Conservation (phyloP, 2,888 invertebrate genomes). For the Scrobipalpa costella region DNA sequence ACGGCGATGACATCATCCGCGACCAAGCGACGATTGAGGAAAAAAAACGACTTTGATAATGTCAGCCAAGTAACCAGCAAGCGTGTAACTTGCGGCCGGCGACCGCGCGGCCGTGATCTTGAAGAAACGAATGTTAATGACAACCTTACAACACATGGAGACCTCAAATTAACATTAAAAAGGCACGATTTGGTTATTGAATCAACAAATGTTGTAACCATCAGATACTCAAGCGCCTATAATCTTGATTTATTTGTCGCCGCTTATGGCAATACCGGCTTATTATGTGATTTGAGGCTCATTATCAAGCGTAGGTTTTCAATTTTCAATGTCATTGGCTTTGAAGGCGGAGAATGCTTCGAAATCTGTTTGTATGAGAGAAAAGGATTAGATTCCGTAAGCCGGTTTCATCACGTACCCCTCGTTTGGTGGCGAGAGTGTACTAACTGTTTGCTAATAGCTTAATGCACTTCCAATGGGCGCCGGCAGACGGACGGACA, state of each 20-base stretch:
- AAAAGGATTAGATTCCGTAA: background rate
- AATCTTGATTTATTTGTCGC: constrained; percentile 46
- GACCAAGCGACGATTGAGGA: constrained; percentile 48
- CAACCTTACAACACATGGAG: constrained; percentile 38
- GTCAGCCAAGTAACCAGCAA: constrained; percentile 54
- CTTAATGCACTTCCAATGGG: constrained; percentile 68
- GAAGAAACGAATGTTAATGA: constrained; percentile 51
- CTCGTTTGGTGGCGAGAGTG: constrained; percentile 40
- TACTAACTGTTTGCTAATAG: constrained; percentile 69
- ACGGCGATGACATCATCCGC: constrained; percentile 68
- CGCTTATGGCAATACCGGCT: constrained; percentile 47
- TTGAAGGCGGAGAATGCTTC: background rate
- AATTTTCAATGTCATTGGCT: constrained; percentile 47
- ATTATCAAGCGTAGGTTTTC: constrained; percentile 48
- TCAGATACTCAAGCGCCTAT: constrained; percentile 35
- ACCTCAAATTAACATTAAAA: constrained; percentile 7
- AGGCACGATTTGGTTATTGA: background rate
- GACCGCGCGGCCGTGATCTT: constrained; percentile 76
- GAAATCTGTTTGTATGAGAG: constrained; percentile 2
- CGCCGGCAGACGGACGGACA: constrained; percentile 47
- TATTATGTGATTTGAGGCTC: constrained; percentile 46
- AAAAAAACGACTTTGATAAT: constrained; percentile 58
- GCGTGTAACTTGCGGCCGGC: constrained; percentile 56
- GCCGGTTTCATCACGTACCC: constrained; percentile 24
- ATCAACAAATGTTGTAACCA: constrained; percentile 12